These are phyloP conservation scores for Pheosia tremula DNA, from an alignment of 2,888 invertebrate species.

Conservation along the genomic window DNA sequence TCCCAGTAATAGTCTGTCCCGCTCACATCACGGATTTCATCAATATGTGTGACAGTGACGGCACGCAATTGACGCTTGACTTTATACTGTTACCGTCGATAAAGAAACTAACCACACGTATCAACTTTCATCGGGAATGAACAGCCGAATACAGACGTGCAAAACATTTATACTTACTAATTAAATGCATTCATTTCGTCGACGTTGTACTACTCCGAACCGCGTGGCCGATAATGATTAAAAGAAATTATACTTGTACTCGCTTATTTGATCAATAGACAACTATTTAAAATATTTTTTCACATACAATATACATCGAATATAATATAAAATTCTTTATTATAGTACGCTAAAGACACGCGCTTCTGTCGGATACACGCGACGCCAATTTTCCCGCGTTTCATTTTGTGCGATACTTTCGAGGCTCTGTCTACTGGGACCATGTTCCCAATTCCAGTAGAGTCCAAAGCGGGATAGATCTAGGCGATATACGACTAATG, in stretches of 20 bases:
- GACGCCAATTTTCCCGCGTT: neutral
- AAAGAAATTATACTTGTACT: conserved; percentile 58
- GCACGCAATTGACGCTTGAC: too few species aligned
- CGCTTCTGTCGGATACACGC: conserved; percentile 28
- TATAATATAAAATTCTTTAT: conserved; percentile 70
- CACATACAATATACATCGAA: conserved; percentile 76
- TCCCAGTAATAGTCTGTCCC: too few species aligned
- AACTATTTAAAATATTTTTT: conserved; percentile 69
- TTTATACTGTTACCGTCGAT: too few species aligned
- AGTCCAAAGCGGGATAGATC: too few species aligned
- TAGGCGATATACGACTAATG: neutral
- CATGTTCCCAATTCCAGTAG: too few species aligned
- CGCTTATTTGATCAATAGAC: conserved; percentile 66
- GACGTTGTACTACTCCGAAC: conserved; percentile 71
- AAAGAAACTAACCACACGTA: too few species aligned
- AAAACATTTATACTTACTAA: conserved; percentile 57
- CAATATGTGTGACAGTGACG: too few species aligned
- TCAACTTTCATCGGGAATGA: conserved; percentile 48
- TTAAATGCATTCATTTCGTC: conserved; percentile 69
- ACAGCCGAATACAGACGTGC: conserved; percentile 46
- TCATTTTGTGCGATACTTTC: conserved; percentile 1
- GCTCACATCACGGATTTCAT: too few species aligned
- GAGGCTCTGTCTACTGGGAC: too few species aligned
- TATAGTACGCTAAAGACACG: conserved; percentile 47
- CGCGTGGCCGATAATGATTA: conserved; percentile 50